Evolutionary conservation across 2,113 vertebrate species (phyloP), one percentile per base, ranked within the genome.

Genomic region (Otolemur garnettii): DNA sequence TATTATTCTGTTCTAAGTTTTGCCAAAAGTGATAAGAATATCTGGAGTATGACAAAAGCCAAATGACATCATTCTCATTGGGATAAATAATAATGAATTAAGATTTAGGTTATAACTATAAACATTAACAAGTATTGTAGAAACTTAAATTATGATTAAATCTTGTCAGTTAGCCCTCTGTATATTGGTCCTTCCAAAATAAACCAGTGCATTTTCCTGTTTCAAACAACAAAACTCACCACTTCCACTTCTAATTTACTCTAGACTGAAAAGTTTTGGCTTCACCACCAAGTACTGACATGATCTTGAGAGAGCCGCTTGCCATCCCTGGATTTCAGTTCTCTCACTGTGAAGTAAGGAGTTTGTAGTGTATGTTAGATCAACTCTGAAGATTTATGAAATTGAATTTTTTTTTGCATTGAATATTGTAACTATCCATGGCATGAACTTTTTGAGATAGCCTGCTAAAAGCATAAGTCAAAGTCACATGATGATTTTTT

Each of bases 1-100:
- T 50, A 66, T n/a, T n/a, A n/a, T 21, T 89, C 55, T 81, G 53
- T 96, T 93, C 8, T 9, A 24, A 71, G 35, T 78, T 89, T 93
- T 85, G 13, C 71, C 55, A 55, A 64, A 93, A 75, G 50, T 83
- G 24, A 45, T 81, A 26, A 79, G 0, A 79, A 0, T 90, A 50
- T 62, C 28, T 95, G 72, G 30, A 89, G 26, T 30, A 69, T 82
- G n/a, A 38, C 30, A 91, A 93, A 83, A 87, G 30, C 30, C 55
- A 82, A 84, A 53, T 81, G 26, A 53, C 2, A 62, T 88, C 19
- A 77, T 84, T 91, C 15, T 90, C 30, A 50, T 5, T 90, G 22
- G 35, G 28, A 42, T 60, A 72, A 72, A 10, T 38, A 80, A 28
- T n/a, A 24, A 69, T 84, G 9, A 66, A 69, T 74, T 64, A 90